These are phyloP conservation scores for Lepidocyrtoides sp. DNA, from an alignment of 2,888 invertebrate species.

Conservation along the genomic window DNA sequence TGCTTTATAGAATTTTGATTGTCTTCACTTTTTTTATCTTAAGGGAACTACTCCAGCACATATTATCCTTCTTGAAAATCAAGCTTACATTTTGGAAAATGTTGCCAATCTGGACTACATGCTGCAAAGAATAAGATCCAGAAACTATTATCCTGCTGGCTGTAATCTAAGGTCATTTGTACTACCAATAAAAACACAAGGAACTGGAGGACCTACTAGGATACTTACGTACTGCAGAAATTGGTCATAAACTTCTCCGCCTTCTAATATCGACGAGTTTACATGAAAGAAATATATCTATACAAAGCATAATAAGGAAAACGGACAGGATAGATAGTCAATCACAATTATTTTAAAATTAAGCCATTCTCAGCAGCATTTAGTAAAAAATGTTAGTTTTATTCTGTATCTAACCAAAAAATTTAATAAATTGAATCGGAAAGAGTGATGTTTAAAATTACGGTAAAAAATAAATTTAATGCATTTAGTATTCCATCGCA, in stretches of 20 bases:
- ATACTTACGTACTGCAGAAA: conserved; percentile 87
- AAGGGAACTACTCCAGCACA: conserved; percentile 86
- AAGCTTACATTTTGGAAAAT: conserved; percentile 89
- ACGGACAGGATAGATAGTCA: too few species aligned
- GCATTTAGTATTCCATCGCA: too few species aligned
- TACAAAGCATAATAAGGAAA: too few species aligned
- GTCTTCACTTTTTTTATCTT: conserved; percentile 16
- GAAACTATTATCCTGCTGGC: conserved; percentile 82
- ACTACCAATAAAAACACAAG: conserved; percentile 89
- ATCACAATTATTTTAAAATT: too few species aligned
- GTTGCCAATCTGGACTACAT: conserved; percentile 87
- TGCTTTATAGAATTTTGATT: background rate
- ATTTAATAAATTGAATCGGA: too few species aligned
- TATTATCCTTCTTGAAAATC: conserved; percentile 87
- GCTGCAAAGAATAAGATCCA: background rate
- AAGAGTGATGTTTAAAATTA: too few species aligned
- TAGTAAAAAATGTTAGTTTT: too few species aligned
- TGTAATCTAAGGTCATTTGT: conserved; percentile 87
- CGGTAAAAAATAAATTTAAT: too few species aligned
- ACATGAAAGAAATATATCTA: too few species aligned
- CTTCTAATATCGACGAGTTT: too few species aligned
- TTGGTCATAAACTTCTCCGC: background rate
- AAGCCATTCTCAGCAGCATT: too few species aligned
- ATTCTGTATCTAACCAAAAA: too few species aligned
- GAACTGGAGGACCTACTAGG: conserved; percentile 89